These are phyloP conservation scores for Hafferia zeledoni DNA, from an alignment of 2,797 vertebrate species.

Conservation along the genomic window DNA sequence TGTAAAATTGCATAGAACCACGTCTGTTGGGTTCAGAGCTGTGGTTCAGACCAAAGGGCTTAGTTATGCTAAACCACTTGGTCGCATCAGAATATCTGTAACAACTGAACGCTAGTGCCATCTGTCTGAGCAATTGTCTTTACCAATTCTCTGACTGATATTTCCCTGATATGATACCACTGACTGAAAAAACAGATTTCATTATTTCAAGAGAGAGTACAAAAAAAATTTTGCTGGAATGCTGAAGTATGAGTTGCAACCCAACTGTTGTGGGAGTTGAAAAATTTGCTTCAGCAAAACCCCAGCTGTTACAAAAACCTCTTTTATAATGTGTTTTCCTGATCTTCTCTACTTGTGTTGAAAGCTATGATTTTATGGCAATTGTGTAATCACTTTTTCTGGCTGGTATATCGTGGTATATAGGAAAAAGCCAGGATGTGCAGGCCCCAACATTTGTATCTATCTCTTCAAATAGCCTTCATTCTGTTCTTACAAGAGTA, in stretches of 20 bases:
- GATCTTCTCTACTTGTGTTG: neutral
- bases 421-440: neutral
- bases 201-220: neutral
- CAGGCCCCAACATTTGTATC: neutral
- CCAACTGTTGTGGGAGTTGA: conserved; percentile 55
- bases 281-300: conserved; percentile 39
- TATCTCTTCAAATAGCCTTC: neutral
- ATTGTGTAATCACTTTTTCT: neutral
- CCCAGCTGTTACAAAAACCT: conserved; percentile 26
- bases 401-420: neutral
- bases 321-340: conserved; percentile 20
- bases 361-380: neutral
- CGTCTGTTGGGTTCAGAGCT: neutral
- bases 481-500: neutral
- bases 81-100: neutral
- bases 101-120: neutral
- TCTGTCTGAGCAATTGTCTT: neutral
- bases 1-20: neutral
- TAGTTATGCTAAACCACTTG: neutral
- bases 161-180: neutral
- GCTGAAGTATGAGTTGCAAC: conserved; percentile 31
- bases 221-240: neutral
- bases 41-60: neutral
- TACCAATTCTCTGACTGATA: neutral
- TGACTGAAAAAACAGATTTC: neutral